A percentile compares a stretch with the other conserved stretches of the same genome.
Conservation (phyloP, 1,140 invertebrate genomes). For the Procambarus virginalis region DNA sequence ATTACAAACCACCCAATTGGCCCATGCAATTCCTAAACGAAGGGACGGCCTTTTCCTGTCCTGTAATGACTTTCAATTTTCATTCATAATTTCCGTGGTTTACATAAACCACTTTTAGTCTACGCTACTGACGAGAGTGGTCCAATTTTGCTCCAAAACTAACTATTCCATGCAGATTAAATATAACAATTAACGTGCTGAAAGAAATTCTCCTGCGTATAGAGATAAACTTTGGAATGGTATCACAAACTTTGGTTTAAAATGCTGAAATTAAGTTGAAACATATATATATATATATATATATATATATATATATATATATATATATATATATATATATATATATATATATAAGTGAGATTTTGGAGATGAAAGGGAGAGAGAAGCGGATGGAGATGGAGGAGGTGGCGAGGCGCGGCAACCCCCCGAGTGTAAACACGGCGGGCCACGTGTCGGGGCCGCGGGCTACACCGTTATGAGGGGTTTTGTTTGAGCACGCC, state of each 20-base stretch:
- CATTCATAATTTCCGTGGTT: too few species aligned
- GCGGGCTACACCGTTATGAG: conserved; percentile 57
- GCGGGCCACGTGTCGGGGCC: conserved; percentile 42
- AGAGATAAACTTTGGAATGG: too few species aligned
- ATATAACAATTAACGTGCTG: too few species aligned
- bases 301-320: conserved; percentile 21
- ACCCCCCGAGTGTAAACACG: conserved; percentile 46
- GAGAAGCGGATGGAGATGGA: neutral
- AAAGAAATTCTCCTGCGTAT: too few species aligned
- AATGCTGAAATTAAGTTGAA: too few species aligned
- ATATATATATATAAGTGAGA: neutral
- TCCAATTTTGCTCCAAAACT: too few species aligned
- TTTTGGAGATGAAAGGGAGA: neutral
- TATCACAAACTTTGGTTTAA: too few species aligned
- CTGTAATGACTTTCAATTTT: too few species aligned
- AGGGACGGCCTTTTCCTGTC: neutral
- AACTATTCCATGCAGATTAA: too few species aligned
- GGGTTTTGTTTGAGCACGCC: conserved; percentile 60
- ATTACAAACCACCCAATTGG: conserved; percentile 5
- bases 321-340: conserved; percentile 30
- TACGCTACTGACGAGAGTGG: too few species aligned
- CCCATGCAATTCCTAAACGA: neutral
- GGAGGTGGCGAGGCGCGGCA: conserved; percentile 25
- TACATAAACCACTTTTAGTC: too few species aligned
- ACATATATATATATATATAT: conserved; percentile 11